Evolutionary conservation across 2,797 vertebrate species (phyloP).

Genomic region (Harpagifer antarcticus): DNA sequence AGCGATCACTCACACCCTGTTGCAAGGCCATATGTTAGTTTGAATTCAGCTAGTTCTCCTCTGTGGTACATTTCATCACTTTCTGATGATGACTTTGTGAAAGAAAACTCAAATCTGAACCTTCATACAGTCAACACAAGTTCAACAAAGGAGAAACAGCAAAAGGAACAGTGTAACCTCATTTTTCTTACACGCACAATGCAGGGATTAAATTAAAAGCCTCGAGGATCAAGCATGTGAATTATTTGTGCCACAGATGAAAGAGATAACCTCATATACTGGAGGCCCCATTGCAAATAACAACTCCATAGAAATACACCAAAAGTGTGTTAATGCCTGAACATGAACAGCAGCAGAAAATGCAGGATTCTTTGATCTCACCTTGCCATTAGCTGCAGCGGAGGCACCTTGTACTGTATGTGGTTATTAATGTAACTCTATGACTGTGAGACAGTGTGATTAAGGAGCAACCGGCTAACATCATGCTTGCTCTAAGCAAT

Average conservation of each 20-base stretch:
- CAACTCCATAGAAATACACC: slow-evolving; percentile 42
- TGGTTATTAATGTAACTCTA: slow-evolving; percentile 12
- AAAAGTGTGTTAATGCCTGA: slow-evolving; percentile 38
- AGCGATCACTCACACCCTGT: slow-evolving; percentile 76
- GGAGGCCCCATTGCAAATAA: slow-evolving; percentile 41
- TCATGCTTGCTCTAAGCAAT: background rate
- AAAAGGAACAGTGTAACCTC: slow-evolving; percentile 52
- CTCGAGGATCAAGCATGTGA: slow-evolving; percentile 53
- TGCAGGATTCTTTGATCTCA: slow-evolving; percentile 27
- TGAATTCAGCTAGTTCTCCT: slow-evolving; percentile 49
- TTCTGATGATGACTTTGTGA: slow-evolving; percentile 42
- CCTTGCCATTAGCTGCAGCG: slow-evolving; percentile 21
- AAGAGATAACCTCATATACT: slow-evolving; percentile 48
- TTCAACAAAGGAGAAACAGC: slow-evolving; percentile 37
- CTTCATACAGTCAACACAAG: slow-evolving; percentile 19
- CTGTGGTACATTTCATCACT: slow-evolving; percentile 57
- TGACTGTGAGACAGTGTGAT: slow-evolving; percentile 4
- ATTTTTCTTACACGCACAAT: slow-evolving; percentile 44
- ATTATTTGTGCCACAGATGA: slow-evolving; percentile 60
- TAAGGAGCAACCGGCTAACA: background rate
- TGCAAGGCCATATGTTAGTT: slow-evolving; percentile 79
- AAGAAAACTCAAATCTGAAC: slow-evolving; percentile 18
- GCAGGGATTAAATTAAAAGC: slow-evolving; percentile 69
- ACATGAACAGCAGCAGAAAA: slow-evolving; percentile 21
- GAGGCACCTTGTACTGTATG: slow-evolving; percentile 14